These are phyloP conservation scores for Sycophila sp. DNA, from an alignment of 1,140 invertebrate genomes.

Conservation along the genomic window DNA sequence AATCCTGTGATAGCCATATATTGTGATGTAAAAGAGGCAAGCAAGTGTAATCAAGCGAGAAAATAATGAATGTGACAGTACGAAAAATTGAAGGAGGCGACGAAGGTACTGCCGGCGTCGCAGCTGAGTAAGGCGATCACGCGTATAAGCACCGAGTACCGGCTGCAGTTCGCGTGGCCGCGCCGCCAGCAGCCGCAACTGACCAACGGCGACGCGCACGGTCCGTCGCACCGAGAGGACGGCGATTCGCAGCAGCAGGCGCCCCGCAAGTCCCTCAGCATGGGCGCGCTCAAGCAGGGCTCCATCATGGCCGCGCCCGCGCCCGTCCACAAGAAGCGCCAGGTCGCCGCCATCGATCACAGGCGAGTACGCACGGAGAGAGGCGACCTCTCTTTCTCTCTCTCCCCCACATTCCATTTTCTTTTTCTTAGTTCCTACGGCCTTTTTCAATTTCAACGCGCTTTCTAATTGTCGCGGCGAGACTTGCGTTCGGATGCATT, in stretches of 20 bases:
- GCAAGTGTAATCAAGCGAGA: too few relatives aligned
- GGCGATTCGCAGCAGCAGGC: slow-evolving; percentile 50
- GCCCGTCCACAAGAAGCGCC: slow-evolving; percentile 74
- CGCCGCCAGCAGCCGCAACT: slow-evolving; percentile 68
- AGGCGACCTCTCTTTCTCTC: too few relatives aligned
- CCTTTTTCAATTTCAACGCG: too few relatives aligned
- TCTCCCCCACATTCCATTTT: too few relatives aligned
- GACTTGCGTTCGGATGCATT: too few relatives aligned
- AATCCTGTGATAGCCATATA: too few relatives aligned
- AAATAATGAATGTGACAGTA: too few relatives aligned
- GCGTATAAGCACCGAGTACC: slow-evolving; percentile 85
- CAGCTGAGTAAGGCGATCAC: slow-evolving; percentile 77
- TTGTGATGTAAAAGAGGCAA: too few relatives aligned
- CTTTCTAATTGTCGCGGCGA: too few relatives aligned
- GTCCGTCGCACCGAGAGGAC: slow-evolving; percentile 42
- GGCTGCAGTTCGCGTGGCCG: slow-evolving; percentile 89
- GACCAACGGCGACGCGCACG: slow-evolving; percentile 70
- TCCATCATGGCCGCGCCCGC: slow-evolving; percentile 54
- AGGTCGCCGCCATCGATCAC: slow-evolving; percentile 62
- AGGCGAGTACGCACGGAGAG: too few relatives aligned
- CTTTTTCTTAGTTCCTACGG: too few relatives aligned
- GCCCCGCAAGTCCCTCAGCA: slow-evolving; percentile 85
- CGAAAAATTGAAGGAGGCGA: slow-evolving; percentile 67
- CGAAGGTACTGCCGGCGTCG: slow-evolving; percentile 65
- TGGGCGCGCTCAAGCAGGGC: slow-evolving; percentile 83